Conservation (phyloP, 1,140 invertebrate species). For the Dinothrombium tinctorium region DNA sequence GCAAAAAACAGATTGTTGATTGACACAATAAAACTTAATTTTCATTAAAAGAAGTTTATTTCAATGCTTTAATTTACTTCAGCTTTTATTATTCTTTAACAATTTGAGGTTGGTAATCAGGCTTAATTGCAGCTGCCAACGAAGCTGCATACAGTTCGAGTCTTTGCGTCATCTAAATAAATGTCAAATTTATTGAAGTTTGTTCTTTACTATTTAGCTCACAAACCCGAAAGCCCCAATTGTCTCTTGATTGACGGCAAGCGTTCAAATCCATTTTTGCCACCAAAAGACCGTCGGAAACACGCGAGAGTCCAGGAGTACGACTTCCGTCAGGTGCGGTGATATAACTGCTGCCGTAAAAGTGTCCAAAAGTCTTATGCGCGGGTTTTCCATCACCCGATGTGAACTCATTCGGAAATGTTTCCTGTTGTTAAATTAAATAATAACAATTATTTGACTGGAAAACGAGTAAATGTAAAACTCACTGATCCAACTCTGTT, state of each 20-base stretch:
- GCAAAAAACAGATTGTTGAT: no score
- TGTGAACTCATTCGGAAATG: conserved; percentile 73
- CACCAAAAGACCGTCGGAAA: conserved; percentile 68
- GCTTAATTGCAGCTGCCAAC: no score
- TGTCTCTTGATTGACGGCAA: conserved; percentile 79
- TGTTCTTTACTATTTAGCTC: conserved; percentile 5
- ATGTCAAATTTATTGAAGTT: no score
- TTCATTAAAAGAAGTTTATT: no score
- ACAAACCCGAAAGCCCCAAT: conserved; percentile 68
- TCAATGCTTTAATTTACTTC: no score
- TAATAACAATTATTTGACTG: not conserved
- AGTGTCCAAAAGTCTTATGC: conserved; percentile 83
- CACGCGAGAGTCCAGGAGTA: conserved; percentile 63
- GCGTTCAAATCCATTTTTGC: conserved; percentile 80
- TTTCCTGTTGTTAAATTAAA: conserved; percentile 30
- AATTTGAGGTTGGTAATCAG: no score
- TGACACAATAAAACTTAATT: no score
- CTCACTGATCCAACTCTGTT: conserved; percentile 71
- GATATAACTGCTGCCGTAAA: conserved; percentile 89
- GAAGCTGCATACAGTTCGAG: no score
- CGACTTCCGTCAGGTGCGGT: conserved; percentile 75
- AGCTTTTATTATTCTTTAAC: no score
- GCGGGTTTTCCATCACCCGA: conserved; percentile 74
- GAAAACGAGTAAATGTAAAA: conserved; percentile 9
- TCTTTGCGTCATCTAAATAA: no score